Evolutionary conservation across 2,113 vertebrate species (phyloP), one percentile per base, ranked within the genome.

Genomic region (Nothobranchius furzeri): DNA sequence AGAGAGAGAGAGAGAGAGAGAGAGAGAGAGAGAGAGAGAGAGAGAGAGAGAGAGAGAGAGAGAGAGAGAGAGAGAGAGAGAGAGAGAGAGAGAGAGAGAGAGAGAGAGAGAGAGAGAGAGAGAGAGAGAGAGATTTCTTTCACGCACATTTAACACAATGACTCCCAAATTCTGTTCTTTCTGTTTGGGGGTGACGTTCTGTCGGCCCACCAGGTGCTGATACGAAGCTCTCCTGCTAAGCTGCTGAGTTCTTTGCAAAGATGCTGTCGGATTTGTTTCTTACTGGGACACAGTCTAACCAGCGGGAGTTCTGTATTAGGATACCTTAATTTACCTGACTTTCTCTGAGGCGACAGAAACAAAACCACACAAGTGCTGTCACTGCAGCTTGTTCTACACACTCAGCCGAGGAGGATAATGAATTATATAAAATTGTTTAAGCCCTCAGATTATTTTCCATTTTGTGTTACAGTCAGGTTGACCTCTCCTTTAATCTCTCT

Each of bases 161-260:
- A 65, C 59, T 30, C 76, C 37, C 43, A 55, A 57, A 57, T 68
- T 45, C 13, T 12, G 40, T 65, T 58, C 52, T 72, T 54, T 68
- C 55, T 73, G 64, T 60, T 47, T 57, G 40, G 63, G 72, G 62
- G 43, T 58, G 51, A 67, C 65, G 67, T 64, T 73, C 60, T 72
- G 57, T 70, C 52, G 0, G 49, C 68, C 30, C 64, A 36, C 64
- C 68, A 73, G 63, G 53, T 20, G 30, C 68, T 58, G 64, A 65
- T 73, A 62, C 60, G 63, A 73, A 75, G 62, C 65, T 61, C 46
- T 84, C 76, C 78, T 20, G 67, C 75, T 78, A 68, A 76, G 75
- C 71, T 73, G 64, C 25, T 63, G 57, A 75, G 64, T 69, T 64
- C 40, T 80, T 79, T 77, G 64, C 74, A 79, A 68, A 65, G 54